Percentiles rank a stretch among this genome's conserved stretches.
These are phyloP conservation scores for Tilapia sparmanii DNA, from an alignment of 2,113 vertebrate genomes.

Conservation along the genomic window DNA sequence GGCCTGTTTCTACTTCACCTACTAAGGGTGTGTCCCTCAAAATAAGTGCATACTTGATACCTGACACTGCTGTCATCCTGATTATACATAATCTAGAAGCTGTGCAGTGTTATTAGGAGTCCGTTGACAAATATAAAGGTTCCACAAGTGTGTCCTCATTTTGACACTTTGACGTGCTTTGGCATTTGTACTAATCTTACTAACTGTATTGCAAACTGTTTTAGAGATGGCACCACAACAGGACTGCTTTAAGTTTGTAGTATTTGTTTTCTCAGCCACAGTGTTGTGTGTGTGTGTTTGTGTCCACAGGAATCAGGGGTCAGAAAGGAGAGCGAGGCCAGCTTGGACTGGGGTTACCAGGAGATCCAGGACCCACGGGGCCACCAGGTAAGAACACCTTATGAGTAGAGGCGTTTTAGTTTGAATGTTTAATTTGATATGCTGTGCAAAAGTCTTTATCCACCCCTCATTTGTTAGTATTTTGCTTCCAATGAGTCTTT, in stretches of 20 bases:
- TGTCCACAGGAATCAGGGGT: constrained; percentile 85
- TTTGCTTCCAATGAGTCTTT: background rate
- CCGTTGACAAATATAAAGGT: background rate
- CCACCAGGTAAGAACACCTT: constrained; percentile 77
- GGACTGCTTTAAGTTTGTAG: background rate
- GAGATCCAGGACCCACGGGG: constrained; percentile 81
- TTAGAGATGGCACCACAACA: background rate
- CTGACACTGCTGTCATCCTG: background rate
- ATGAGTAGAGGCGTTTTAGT: background rate
- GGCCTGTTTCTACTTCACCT: background rate
- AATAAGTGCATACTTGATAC: constrained; percentile 9
- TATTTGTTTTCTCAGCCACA: constrained; percentile 5
- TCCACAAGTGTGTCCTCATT: background rate
- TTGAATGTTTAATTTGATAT: background rate
- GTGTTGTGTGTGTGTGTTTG: constrained; percentile 55
- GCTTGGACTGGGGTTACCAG: constrained; percentile 86
- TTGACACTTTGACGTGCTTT: background rate
- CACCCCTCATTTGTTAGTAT: background rate
- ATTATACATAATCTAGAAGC: background rate
- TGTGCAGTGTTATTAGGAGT: background rate
- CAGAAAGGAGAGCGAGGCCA: constrained; percentile 97
- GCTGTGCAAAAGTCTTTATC: background rate
- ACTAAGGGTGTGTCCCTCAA: constrained; percentile 5
- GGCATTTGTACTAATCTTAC: constrained; percentile 44
- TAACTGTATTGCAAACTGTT: constrained; percentile 5